These are phyloP conservation scores for Chloroceryle amazona DNA, from an alignment of 2,797 vertebrate genomes.

Conservation along the genomic window DNA sequence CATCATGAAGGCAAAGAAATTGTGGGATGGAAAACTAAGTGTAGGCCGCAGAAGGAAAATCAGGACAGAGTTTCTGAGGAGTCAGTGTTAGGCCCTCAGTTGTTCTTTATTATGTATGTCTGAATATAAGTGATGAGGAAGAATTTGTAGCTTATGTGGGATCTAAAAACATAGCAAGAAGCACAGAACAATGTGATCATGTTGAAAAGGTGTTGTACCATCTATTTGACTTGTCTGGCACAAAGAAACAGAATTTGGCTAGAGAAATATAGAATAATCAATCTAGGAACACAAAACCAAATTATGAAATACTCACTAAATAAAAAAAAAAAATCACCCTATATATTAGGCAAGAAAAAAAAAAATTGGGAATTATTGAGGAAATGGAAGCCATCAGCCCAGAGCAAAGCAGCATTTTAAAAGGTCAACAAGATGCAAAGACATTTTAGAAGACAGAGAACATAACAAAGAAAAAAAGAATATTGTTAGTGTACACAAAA, in stretches of 20 bases:
- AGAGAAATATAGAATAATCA: background rate
- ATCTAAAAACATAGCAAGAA: background rate
- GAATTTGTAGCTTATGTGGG: background rate
- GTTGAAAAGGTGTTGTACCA: background rate
- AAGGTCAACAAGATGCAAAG: background rate
- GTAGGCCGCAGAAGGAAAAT: background rate
- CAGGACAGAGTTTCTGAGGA: background rate
- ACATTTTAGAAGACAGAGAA: background rate
- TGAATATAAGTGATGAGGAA: background rate
- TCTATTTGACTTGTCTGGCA: background rate
- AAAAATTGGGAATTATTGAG: background rate
- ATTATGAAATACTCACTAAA: background rate
- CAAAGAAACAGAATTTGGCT: background rate
- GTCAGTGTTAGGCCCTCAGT: background rate
- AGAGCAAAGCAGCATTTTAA: constrained; percentile 24
- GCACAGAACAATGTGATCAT: background rate
- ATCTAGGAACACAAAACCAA: background rate
- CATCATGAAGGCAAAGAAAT: background rate
- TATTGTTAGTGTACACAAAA: background rate
- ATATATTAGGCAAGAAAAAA: background rate
- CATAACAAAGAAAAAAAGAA: background rate
- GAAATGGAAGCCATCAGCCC: background rate
- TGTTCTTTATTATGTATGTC: background rate
- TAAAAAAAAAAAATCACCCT: background rate
- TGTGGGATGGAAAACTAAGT: background rate